A percentile compares a stretch with the other conserved stretches of the same genome.
These are phyloP conservation scores for Lasiurus cinereus DNA, from an alignment of 2,113 vertebrate species.

Conservation along the genomic window DNA sequence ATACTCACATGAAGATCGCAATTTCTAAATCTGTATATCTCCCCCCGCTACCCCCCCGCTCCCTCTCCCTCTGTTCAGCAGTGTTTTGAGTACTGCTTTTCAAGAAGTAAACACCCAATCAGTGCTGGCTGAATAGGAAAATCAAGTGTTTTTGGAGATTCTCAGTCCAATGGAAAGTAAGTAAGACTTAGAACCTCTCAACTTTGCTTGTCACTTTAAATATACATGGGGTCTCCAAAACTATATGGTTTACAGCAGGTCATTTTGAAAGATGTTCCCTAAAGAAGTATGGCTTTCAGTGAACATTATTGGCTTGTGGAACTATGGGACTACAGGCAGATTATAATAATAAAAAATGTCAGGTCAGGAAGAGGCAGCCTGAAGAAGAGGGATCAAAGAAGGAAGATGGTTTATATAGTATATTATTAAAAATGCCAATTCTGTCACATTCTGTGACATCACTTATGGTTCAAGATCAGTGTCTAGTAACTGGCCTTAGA, in stretches of 20 bases:
- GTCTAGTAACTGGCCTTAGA: background rate
- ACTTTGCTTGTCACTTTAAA: background rate
- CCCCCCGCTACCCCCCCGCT: accelerated
- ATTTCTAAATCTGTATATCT: background rate
- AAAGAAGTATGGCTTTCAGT: background rate
- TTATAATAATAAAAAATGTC: background rate
- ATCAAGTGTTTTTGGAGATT: background rate
- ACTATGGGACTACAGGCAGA: background rate
- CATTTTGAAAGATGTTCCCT: background rate
- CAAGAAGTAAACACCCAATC: background rate
- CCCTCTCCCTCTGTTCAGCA: background rate
- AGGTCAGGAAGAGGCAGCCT: background rate
- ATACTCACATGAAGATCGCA: background rate
- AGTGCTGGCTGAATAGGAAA: background rate
- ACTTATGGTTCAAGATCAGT: conserved; percentile 21
- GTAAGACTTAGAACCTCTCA: background rate
- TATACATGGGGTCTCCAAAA: background rate
- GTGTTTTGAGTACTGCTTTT: background rate
- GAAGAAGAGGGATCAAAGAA: background rate
- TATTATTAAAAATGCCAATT: conserved; percentile 13
- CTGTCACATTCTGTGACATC: background rate
- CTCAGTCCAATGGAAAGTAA: background rate
- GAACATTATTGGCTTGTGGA: background rate
- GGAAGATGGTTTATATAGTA: background rate
- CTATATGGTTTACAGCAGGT: background rate